Conservation (phyloP, 2,797 vertebrate genomes). For the Chrysolophus pictus region DNA sequence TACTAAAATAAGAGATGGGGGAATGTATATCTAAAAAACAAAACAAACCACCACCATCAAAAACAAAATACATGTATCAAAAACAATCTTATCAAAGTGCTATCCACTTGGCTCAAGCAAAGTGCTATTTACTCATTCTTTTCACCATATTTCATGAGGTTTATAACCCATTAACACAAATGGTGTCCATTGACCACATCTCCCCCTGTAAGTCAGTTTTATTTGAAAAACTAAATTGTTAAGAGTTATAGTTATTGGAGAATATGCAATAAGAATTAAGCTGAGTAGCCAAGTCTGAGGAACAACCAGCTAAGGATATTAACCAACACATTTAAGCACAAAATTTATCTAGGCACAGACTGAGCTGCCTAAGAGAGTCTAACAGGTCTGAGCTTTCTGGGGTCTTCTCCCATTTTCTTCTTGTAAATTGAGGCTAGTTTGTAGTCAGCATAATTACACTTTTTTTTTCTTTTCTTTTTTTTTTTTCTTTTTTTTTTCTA, state of each 20-base stretch:
- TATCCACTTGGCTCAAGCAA: not conserved
- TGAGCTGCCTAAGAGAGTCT: not conserved
- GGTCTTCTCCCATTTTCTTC: not conserved
- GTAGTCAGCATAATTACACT: not conserved
- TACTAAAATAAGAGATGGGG: not conserved
- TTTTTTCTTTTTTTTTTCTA: not conserved
- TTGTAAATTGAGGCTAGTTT: not conserved
- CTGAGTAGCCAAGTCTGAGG: not conserved
- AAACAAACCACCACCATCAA: not conserved
- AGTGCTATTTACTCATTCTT: not conserved
- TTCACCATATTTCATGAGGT: fast-evolving
- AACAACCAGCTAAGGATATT: not conserved
- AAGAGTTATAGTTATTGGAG: not conserved
- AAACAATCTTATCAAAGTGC: not conserved
- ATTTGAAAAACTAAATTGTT: not conserved
- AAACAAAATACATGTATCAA: not conserved
- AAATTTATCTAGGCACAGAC: not conserved
- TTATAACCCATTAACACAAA: not conserved
- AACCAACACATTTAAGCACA: not conserved
- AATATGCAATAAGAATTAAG: not conserved
- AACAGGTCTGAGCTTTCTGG: not conserved
- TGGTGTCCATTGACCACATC: not conserved
- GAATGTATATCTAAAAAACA: not conserved
- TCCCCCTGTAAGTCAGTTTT: not conserved
- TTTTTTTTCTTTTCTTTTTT: not conserved